These are phyloP conservation scores for Falcaria lacertinaria DNA, from an alignment of 2,888 invertebrate species.

Conservation along the genomic window DNA sequence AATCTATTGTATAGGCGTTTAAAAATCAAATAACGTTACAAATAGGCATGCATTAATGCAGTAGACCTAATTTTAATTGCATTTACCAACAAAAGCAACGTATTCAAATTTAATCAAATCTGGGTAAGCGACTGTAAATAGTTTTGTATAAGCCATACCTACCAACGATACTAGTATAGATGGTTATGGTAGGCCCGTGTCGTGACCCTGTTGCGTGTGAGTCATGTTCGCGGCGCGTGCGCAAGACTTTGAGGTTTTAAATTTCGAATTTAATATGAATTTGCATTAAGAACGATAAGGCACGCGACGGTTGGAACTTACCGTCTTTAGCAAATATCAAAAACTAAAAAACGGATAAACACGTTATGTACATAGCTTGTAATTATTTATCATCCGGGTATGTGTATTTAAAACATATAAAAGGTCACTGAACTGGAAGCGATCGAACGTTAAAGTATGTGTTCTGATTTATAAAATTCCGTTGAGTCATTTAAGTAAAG, in stretches of 20 bases:
- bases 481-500: too few relatives aligned
- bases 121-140: conserved; percentile 51
- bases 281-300: conserved; percentile 52
- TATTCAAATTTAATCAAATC: conserved; percentile 61
- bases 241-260: conserved; percentile 60
- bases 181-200: conserved; percentile 42
- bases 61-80: too few relatives aligned
- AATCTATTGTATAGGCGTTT: too few relatives aligned
- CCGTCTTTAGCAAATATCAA: background rate
- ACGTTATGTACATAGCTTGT: too few relatives aligned
- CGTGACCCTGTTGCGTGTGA: conserved; percentile 77
- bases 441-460: too few relatives aligned
- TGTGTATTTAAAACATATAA: too few relatives aligned
- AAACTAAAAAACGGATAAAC: background rate
- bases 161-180: conserved; percentile 31
- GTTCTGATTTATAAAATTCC: too few relatives aligned
- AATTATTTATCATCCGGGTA: too few relatives aligned
- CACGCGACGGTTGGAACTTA: conserved; percentile 35
- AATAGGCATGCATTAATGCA: too few relatives aligned
- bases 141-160: conserved; percentile 30
- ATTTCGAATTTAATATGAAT: conserved; percentile 64
- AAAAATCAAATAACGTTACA: too few relatives aligned
- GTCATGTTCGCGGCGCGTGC: conserved; percentile 71
- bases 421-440: too few relatives aligned
- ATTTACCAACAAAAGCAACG: conserved; percentile 18